phyloP scores from a whole-genome alignment of 2,797 vertebrate species.

The Crocidura indochinensis region DNA sequence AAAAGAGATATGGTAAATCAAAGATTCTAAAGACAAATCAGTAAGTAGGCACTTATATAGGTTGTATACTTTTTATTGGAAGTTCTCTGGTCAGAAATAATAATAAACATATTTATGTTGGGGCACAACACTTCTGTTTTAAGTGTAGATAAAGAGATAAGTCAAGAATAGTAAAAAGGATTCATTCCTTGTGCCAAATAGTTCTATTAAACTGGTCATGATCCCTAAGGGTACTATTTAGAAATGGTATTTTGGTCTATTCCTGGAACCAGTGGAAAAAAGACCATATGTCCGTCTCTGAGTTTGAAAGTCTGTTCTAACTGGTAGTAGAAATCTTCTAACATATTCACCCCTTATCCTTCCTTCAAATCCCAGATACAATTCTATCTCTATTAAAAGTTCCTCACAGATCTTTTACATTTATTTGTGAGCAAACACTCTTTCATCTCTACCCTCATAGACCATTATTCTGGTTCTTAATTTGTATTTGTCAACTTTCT shows the following conservation, averaged over 20 bases:
- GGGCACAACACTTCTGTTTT: neutral
- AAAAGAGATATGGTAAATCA: neutral
- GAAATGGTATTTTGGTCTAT: neutral
- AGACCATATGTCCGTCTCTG: neutral
- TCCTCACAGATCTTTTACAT: neutral
- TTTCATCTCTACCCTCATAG: neutral
- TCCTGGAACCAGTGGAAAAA: neutral
- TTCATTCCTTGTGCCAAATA: neutral
- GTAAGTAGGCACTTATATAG: slow-evolving; percentile 7
- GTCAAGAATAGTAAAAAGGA: neutral
- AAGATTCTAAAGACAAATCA: slow-evolving; percentile 19
- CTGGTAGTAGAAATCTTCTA: neutral
- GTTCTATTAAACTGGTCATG: neutral
- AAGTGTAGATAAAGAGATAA: neutral
- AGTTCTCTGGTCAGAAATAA: slow-evolving; percentile 35
- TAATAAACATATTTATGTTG: neutral
- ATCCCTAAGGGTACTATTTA: neutral
- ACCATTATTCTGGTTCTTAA: neutral
- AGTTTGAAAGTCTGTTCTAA: neutral
- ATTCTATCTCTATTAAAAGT: neutral
- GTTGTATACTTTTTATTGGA: slow-evolving; percentile 16
- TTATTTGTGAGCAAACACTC: neutral
- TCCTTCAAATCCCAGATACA: slow-evolving; percentile 56
- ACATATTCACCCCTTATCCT: neutral
- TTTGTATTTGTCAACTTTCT: neutral